Evolutionary conservation across 2,797 vertebrate species (phyloP).

Genomic region (Characodon lateralis): DNA sequence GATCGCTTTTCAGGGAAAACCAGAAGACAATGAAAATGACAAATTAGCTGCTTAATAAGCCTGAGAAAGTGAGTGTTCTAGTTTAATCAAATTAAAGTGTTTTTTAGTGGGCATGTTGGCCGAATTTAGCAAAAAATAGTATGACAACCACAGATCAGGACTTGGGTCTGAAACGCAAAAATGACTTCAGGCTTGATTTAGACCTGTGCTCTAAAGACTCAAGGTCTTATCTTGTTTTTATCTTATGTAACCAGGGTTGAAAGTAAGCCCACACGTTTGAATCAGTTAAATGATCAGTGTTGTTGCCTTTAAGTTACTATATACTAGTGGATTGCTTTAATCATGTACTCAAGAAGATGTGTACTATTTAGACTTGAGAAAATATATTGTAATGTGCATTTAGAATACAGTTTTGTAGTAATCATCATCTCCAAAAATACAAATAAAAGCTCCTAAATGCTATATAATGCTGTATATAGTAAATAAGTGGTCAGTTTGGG

Average conservation of each 20-base stretch:
- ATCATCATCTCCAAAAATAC: too few relatives aligned
- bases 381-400: too few relatives aligned
- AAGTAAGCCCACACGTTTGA: background rate
- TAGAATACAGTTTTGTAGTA: too few relatives aligned
- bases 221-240: background rate
- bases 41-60: conserved; percentile 1
- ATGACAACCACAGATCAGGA: background rate
- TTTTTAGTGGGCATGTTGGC: background rate
- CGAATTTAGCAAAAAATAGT: background rate
- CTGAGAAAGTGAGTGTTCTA: background rate
- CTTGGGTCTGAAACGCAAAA: background rate
- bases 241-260: background rate
- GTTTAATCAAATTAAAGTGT: background rate
- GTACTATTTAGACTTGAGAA: too few relatives aligned
- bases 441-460: too few relatives aligned
- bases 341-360: too few relatives aligned
- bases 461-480: too few relatives aligned
- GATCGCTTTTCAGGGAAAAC: background rate
- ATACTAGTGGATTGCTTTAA: background rate
- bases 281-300: background rate
- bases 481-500: too few relatives aligned
- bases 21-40: conserved; percentile 4
- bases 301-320: background rate
- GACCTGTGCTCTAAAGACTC: too few relatives aligned
- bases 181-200: background rate